Conservation (phyloP, 2,888 invertebrate species). For the Andrena trimmerana region DNA sequence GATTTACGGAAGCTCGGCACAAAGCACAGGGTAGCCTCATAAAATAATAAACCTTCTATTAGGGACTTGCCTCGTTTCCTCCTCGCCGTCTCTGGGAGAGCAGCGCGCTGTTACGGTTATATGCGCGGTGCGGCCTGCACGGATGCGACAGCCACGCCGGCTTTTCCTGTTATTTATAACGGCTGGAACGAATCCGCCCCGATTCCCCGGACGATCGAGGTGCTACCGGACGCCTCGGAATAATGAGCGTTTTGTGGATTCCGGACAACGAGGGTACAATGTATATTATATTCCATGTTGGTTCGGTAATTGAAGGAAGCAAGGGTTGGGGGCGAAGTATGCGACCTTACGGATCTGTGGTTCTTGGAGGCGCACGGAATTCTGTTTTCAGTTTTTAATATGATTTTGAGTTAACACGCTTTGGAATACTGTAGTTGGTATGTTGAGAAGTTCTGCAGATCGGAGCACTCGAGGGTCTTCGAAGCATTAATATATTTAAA, state of each 20-base stretch:
- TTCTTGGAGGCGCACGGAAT: too few species aligned
- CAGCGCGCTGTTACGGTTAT: constrained; percentile 47
- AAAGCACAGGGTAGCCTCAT: constrained; percentile 79
- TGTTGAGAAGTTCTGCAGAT: too few species aligned
- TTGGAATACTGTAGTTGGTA: too few species aligned
- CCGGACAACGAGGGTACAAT: neutral
- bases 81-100: neutral
- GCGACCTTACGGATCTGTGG: neutral
- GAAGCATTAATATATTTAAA: too few species aligned
- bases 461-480: too few species aligned
- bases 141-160: constrained; percentile 40
- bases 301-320: neutral
- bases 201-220: neutral
- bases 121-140: constrained; percentile 4
- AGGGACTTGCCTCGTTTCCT: constrained; percentile 62
- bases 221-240: neutral
- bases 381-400: too few species aligned
- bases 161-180: constrained; percentile 77
- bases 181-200: constrained; percentile 67
- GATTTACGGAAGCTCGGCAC: constrained; percentile 74
- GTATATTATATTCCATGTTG: constrained; percentile 12
- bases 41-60: constrained; percentile 83
- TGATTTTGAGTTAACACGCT: too few species aligned
- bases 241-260: neutral
- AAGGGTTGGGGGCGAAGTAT: neutral